Evolutionary conservation across 2,888 invertebrate genomes (phyloP), one percentile per base, ranked within the genome.

Genomic region (Patella caerulea): DNA sequence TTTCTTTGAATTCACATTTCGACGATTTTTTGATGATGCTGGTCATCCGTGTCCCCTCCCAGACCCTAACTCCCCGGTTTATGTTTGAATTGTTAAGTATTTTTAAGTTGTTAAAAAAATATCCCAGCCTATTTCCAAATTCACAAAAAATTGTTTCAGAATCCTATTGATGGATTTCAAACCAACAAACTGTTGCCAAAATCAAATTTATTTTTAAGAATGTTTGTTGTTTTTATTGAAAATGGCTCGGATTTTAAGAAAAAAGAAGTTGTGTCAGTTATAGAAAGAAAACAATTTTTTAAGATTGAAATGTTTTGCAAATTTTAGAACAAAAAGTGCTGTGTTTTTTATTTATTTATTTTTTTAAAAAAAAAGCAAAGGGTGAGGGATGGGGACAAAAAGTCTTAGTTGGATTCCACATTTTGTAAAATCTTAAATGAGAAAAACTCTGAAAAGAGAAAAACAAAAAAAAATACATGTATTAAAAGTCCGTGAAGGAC

Each of bases 1-100:
- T 78, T 99, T 99, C 94, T 98, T 98, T 92, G 99, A 99, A 93
- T 99, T 99, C 93, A 99, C 99, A 69, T 99, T 99, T 93, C 94
- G 99, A 83, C 94, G 99, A 88, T 99, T 99, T 93, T 99, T 99
- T 93, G 98, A 98, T 78, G 91, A 91, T 78, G 90, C 89, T 71
- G 91, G 90, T 14, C 89, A 90, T 79, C 89, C 89, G 4, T 88
- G 86, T 73, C 85, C 88, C 12, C 75, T 82, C 59, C 82, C 80
- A 71, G 85, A 84, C 78, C 79, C 83, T 15, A 85, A 84, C 75
- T 84, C 83, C 7, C 86, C 86, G 5, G 86, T 87, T 15, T 87
- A 86, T 79, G 87, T 87, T 71, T 87, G 83, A 83, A 19, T 45
- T 45, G 45, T 45, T 45, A 45, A 45, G 45, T 45, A 5, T 45